Evolutionary conservation across 2,888 invertebrate genomes (phyloP), one percentile per base, ranked within the genome.

Genomic region (Scaptomyza parva): DNA sequence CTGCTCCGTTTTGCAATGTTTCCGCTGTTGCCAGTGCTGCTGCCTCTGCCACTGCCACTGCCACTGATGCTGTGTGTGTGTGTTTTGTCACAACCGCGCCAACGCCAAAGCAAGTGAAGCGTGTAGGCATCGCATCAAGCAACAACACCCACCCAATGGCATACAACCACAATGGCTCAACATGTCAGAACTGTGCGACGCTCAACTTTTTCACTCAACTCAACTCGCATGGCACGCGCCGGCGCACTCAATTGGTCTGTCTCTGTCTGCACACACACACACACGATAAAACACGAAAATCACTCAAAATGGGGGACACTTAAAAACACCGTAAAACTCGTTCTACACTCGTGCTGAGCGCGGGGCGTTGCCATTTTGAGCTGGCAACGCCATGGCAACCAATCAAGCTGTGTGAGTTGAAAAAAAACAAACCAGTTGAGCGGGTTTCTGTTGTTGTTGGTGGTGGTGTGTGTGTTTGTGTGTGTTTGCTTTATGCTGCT

Each of bases 241-340:
- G 81, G 83, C 88, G 88, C 88, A 76, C 82, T 88, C 88, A 83
- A 78, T 72, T 84, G 76, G 82, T 61, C 30, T 12, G 45, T 18
- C 12, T 5, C 12, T 5, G 28, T 14, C 8, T n/a, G n/a, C n/a
- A n/a, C n/a, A n/a, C n/a, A n/a, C n/a, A n/a, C n/a, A n/a, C n/a
- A n/a, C n/a, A n/a, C n/a, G n/a, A n/a, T n/a, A n/a, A n/a, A n/a
- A n/a, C 8, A 24, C 12, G 2, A 18, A 30, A 52, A 44, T 9
- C 80, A 88, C 88, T 88, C 88, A 88, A 88, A 88, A 88, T 88
- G 88, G 88, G 88, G 88, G 88, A 87, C 86, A 67, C 63, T 61
- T 59, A 54, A 33, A 55, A 20, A n/a, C n/a, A n/a, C n/a, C n/a
- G 9, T 45, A 48, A 78, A 86, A 80, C 76, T 74, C 79, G 88